Base-by-base conservation (phyloP, 2,888 invertebrate species). In the Hydroisotoma schaefferi region DNA sequence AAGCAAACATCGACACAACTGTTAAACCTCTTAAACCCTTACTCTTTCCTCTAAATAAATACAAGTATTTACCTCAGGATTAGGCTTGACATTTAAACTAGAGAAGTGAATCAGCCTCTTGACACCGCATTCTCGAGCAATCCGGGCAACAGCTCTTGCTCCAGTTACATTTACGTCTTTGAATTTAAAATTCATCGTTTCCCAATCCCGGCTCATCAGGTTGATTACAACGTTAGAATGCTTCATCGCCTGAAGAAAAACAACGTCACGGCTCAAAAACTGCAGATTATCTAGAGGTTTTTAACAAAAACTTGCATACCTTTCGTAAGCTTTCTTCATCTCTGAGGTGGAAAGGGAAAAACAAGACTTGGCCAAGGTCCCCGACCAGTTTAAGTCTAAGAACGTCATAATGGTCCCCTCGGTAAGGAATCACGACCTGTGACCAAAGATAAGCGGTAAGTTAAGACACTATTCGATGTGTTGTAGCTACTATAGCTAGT, bases 171-270 rank as follows among this genome's bases (percentile, higher is more conserved):
- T 85, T 0, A 95, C 91, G 79, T 94, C 92, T 57, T 87, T 79
- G 75, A 85, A 94, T 56, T 81, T 85, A 74, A 87, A 99, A 77
- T 94, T 94, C 79, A 84, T 87, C 0, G 98, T 98, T 77, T 94
- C 93, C 82, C 85, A 91, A 72, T 94, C 90, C 38, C 90, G 82
- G 3, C 98, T 97, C 67, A 99, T 83, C 60, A 97, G 80, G 77
- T 99, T 99, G 69, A 99, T 85, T 1, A 98, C 99, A 54, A 98
- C 92, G 80, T 98, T 95, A 1, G 98, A 98, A 80, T 99, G 89
- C 75, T 88, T 88, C 38, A 99, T 85, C 10, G 88, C 87, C 71
- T 71, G 48, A 15, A 48, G 40, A 43, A 51, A 55, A 20, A 29
- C 27, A 46, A 56, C 33, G 49, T 27, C 5, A 40, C 15, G 33